phyloP scores from a whole-genome alignment of 2,113 vertebrate species.

The Polyodon spathula region DNA sequence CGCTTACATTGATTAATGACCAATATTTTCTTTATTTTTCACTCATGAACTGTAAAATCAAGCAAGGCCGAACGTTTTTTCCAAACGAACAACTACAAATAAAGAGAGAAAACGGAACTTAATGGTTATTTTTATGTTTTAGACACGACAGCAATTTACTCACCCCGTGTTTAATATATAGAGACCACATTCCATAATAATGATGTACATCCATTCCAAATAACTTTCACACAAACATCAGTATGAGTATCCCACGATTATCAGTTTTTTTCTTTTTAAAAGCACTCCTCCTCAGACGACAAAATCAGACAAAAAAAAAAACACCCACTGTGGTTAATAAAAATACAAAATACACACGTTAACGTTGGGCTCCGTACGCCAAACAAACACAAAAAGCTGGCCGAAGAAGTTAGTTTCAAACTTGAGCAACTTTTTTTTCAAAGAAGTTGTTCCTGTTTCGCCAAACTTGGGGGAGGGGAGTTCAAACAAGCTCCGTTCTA shows the following conservation, averaged over 20 bases:
- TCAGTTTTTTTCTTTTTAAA: conserved; percentile 18
- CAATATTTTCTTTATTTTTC: conserved; percentile 9
- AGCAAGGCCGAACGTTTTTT: conserved; percentile 27
- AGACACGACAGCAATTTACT: conserved; percentile 22
- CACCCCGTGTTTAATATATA: conserved; percentile 20
- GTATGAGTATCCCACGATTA: conserved; percentile 14
- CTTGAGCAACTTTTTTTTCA: conserved; percentile 63
- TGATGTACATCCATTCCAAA: conserved; percentile 20
- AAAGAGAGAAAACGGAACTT: conserved; percentile 3
- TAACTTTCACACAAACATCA: background rate
- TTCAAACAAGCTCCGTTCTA: conserved; percentile 38
- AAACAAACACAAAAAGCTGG: conserved; percentile 42
- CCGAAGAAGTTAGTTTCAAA: conserved; percentile 58
- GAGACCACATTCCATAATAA: conserved; percentile 14
- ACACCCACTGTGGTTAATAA: conserved; percentile 16
- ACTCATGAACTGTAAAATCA: background rate
- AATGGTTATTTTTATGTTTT: background rate
- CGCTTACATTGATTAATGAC: background rate
- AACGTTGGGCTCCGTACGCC: conserved; percentile 49
- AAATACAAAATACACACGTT: conserved; percentile 41
- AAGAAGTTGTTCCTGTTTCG: conserved; percentile 75
- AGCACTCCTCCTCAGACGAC: conserved; percentile 30
- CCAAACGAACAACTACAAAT: conserved; percentile 21
- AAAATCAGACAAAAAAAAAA: conserved; percentile 23
- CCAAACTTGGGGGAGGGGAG: conserved; percentile 63